Evolutionary conservation across 2,888 invertebrate genomes (phyloP), one percentile per base, ranked within the genome.

Genomic region (Coenonympha arcania): DNA sequence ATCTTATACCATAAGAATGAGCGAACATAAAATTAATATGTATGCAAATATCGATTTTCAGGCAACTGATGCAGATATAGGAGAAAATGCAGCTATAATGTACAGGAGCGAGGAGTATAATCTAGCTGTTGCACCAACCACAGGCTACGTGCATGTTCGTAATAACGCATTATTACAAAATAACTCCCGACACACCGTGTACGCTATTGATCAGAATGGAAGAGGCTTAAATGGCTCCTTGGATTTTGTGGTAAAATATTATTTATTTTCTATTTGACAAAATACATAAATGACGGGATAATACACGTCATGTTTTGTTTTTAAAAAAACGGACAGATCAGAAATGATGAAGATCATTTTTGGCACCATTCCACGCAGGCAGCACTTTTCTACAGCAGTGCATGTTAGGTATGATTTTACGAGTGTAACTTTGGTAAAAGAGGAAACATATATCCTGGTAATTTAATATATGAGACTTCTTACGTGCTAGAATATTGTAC

Each of bases 31-130:
- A n/a, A n/a, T n/a, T n/a, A 33, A 18, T 33, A 19, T 2, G 9
- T 33, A 19, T 2, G 9, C 5, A 1, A n/a, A 19, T 19, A 9
- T 3, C 22, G 3, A 37, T 24, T 33, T 33, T 31, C 74, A 89
- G 74, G 90, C 91, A 3, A 85, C 87, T 0, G 91, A 91, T 64
- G 78, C 78, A 6, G 88, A 88, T 55, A 70, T 86, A 11, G 87
- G 89, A 1, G 71, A 77, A 46, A 90, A 91, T 66, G 88, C 89
- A 31, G 78, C 64, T 0, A 40, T 85, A 3, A 16, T 63, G 1
- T 86, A 83, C 55, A 79, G 73, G 76, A 84, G 77, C 55, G 43
- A 62, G 0, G 77, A 76, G 16, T 69, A 77, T 4, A 72, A 71
- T 13, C 83, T 92, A 51, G 76, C 81, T 0, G 88, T 92, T 36